phyloP scores from a whole-genome alignment of 2,888 invertebrate genomes.

The Amiota minor region DNA sequence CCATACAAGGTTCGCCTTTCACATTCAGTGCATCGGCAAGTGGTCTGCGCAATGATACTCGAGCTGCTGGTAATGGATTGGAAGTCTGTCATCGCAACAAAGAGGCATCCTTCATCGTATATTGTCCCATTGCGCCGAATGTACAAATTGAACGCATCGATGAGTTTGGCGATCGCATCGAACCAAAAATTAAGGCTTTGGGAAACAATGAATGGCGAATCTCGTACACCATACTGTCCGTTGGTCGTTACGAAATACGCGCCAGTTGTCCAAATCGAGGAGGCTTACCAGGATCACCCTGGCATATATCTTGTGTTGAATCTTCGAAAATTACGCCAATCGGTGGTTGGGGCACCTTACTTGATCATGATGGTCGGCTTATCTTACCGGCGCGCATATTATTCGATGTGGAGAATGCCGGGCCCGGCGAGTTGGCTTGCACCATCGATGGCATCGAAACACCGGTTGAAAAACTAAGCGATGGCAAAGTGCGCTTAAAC shows the following conservation, averaged over 20 bases:
- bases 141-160: constrained; percentile 77
- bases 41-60: constrained; percentile 74
- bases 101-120: constrained; percentile 81
- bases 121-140: constrained; percentile 75
- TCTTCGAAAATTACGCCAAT: constrained; percentile 75
- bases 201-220: constrained; percentile 89
- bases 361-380: constrained; percentile 83
- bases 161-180: constrained; percentile 72
- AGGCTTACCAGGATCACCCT: constrained; percentile 85
- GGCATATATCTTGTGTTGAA: constrained; percentile 78
- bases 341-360: constrained; percentile 90
- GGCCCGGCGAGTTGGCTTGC: constrained; percentile 86
- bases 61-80: constrained; percentile 81
- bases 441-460: constrained; percentile 79
- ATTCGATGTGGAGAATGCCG: constrained; percentile 91
- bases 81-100: constrained; percentile 82
- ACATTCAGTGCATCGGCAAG: constrained; percentile 78
- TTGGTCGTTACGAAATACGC: constrained; percentile 92
- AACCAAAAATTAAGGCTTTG: constrained; percentile 74
- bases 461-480: constrained; percentile 70
- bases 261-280: constrained; percentile 80
- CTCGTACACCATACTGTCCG: constrained; percentile 90
- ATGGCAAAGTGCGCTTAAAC: constrained; percentile 73
- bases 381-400: constrained; percentile 86
- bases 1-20: constrained; percentile 76